These are phyloP conservation scores for Hyles lineata DNA, from an alignment of 2,888 invertebrate species.

Conservation along the genomic window DNA sequence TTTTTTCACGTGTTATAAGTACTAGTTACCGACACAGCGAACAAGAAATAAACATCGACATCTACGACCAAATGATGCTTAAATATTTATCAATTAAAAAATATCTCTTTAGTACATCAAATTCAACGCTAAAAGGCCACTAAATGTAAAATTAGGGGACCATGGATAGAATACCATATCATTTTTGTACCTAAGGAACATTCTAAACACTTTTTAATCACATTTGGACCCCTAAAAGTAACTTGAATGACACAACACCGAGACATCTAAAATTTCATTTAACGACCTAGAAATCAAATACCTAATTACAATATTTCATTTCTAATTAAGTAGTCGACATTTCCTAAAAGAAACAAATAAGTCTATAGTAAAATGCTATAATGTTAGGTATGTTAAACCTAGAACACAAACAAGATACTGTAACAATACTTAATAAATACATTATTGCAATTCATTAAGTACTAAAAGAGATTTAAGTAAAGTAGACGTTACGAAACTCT, in stretches of 20 bases:
- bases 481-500: slow-evolving; percentile 50
- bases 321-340: slow-evolving; percentile 30
- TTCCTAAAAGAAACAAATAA: slow-evolving; percentile 32
- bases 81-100: slow-evolving; percentile 52
- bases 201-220: slow-evolving; percentile 26
- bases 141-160: slow-evolving; percentile 52
- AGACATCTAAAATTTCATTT: slow-evolving; percentile 61
- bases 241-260: slow-evolving; percentile 67
- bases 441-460: slow-evolving; percentile 69
- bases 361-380: slow-evolving; percentile 62
- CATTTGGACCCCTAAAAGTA: slow-evolving; percentile 42
- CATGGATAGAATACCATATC: slow-evolving; percentile 28
- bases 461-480: slow-evolving; percentile 45
- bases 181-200: slow-evolving; percentile 19
- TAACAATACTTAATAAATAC: slow-evolving; percentile 55
- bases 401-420: slow-evolving; percentile 56
- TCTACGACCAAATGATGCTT: slow-evolving; percentile 42
- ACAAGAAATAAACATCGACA: slow-evolving; percentile 50
- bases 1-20: slow-evolving; percentile 45
- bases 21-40: slow-evolving; percentile 53
- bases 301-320: slow-evolving; percentile 29
- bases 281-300: slow-evolving; percentile 52
- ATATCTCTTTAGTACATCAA: slow-evolving; percentile 52
- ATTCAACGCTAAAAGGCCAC: slow-evolving; percentile 57
- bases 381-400: slow-evolving; percentile 55